A percentile compares a stretch with the other conserved stretches of the same genome.
phyloP scores from a whole-genome alignment of 30 jellyfish, hydroid and myxozoan species.

The Aurelia coerulea region DNA sequence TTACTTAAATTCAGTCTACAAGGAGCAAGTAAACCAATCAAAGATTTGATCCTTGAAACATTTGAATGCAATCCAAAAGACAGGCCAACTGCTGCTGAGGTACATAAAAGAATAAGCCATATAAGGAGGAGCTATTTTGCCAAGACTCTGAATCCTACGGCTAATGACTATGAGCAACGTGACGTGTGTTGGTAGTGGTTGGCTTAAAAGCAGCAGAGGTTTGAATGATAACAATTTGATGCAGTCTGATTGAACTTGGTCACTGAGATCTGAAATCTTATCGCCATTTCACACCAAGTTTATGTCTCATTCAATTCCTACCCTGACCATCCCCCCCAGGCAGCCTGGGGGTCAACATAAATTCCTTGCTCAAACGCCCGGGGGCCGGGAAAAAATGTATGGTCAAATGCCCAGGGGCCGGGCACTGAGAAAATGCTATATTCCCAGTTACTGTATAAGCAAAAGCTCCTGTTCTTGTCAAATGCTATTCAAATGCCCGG shows the following conservation, averaged over 20 bases:
- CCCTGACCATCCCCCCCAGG: too few species aligned
- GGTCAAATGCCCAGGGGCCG: too few species aligned
- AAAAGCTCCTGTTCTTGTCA: too few species aligned
- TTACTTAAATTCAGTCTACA: background rate
- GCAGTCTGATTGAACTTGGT: background rate
- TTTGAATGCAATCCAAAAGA: conserved; percentile 26
- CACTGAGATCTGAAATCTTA: too few species aligned
- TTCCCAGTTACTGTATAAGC: too few species aligned
- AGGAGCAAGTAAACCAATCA: conserved; percentile 21
- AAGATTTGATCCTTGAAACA: conserved; percentile 28
- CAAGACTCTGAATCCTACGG: background rate
- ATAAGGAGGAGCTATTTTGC: conserved; percentile 5
- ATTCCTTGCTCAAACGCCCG: too few species aligned
- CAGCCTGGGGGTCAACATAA: too few species aligned
- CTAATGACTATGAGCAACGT: background rate
- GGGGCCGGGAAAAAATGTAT: too few species aligned
- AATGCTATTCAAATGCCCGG: too few species aligned
- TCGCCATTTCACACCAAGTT: too few species aligned
- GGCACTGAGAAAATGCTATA: too few species aligned
- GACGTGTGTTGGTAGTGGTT: background rate
- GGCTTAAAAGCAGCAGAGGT: background rate
- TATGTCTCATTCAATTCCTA: too few species aligned
- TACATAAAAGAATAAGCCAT: background rate
- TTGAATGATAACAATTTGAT: background rate
- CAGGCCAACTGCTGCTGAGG: conserved; percentile 35